Evolutionary conservation across 2,797 vertebrate genomes (phyloP).

Genomic region (Dicrostonyx torquatus): DNA sequence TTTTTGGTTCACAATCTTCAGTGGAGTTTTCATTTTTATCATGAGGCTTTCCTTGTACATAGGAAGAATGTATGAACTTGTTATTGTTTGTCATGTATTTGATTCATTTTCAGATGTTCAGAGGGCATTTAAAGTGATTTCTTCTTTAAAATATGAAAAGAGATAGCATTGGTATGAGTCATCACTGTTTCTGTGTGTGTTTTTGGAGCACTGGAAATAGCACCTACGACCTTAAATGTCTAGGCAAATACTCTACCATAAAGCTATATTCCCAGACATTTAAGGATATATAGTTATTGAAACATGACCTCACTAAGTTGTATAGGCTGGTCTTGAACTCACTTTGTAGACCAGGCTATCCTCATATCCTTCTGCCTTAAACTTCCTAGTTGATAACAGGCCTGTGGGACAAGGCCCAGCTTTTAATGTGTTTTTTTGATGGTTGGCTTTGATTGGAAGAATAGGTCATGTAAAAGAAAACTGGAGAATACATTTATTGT

Average conservation of each 20-base stretch:
- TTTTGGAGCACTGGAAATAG: not conserved
- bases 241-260: not conserved
- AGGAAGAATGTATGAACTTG: not conserved
- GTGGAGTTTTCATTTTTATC: constrained; percentile 35
- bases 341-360: not conserved
- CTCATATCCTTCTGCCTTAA: not conserved
- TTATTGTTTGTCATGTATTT: not conserved
- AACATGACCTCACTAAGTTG: not conserved
- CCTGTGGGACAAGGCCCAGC: not conserved
- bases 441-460: not conserved
- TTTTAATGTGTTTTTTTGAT: not conserved
- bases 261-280: not conserved
- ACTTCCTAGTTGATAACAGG: not conserved
- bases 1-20: constrained; percentile 20
- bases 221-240: not conserved
- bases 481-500: not conserved
- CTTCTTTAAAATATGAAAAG: not conserved
- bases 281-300: not conserved
- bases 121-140: constrained; percentile 35
- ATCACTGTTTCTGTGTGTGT: not conserved
- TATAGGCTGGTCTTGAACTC: not conserved
- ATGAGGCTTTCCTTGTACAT: constrained; percentile 14
- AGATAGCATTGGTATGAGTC: not conserved
- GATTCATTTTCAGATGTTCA: not conserved
- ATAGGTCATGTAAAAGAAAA: constrained; percentile 16